phyloP scores from a whole-genome alignment of 2,113 vertebrate genomes.

The Ptyas mucosa region DNA sequence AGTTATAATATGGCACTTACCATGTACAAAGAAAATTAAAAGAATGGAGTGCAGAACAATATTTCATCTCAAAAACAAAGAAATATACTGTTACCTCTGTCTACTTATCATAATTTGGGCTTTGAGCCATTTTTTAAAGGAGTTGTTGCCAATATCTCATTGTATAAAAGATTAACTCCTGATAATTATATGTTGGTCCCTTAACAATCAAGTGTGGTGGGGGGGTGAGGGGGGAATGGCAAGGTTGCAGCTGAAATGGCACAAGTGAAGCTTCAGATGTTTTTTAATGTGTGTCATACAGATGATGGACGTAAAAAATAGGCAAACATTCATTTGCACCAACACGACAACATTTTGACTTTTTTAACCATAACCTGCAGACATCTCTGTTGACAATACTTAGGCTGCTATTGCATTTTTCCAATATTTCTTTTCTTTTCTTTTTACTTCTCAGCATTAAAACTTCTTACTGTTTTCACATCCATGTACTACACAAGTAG shows the following conservation, averaged over 20 bases:
- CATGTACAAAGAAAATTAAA: accelerated
- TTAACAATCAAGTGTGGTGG: background rate
- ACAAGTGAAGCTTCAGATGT: background rate
- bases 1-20: background rate
- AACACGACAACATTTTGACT: background rate
- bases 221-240: accelerated
- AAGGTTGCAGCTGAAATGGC: background rate
- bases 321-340: background rate
- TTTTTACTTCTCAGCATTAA: background rate
- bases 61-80: background rate
- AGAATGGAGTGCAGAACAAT: background rate
- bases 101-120: background rate
- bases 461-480: background rate
- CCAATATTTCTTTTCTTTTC: background rate
- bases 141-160: background rate
- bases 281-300: background rate
- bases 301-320: background rate
- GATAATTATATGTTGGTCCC: background rate
- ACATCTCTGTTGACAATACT: background rate
- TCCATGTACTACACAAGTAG: background rate
- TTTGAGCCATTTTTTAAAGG: background rate
- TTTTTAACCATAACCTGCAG: background rate
- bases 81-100: background rate
- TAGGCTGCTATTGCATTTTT: background rate
- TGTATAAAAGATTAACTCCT: background rate